A percentile compares a stretch with the other conserved stretches of the same genome.
phyloP scores from a whole-genome alignment of 1,140 invertebrate genomes.

The Drosophila busckii region DNA sequence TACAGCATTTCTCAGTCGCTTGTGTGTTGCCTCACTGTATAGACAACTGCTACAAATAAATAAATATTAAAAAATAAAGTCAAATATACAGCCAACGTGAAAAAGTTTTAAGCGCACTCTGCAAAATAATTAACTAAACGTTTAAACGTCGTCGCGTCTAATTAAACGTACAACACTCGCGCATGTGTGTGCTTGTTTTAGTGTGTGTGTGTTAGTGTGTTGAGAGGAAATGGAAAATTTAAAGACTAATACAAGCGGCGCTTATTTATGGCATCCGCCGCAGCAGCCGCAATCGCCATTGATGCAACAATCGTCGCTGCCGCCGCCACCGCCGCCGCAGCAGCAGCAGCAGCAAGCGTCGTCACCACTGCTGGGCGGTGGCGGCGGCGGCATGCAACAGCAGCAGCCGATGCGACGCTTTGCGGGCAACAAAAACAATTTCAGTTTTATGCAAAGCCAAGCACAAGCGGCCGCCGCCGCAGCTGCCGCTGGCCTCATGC shows the following conservation, averaged over 20 bases:
- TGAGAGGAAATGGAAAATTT: slow-evolving; percentile 47
- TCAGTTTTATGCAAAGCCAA: slow-evolving; percentile 44
- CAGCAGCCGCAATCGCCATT: slow-evolving; percentile 2
- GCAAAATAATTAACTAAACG: too few relatives aligned
- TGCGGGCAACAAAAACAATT: slow-evolving; percentile 52
- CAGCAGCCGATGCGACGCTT: slow-evolving; percentile 42
- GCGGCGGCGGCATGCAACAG: slow-evolving; percentile 11
- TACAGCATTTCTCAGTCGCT: too few relatives aligned
- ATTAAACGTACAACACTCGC: too few relatives aligned
- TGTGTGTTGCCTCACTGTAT: not conserved
- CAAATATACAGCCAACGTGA: slow-evolving; percentile 1
- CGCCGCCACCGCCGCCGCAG: slow-evolving; percentile 6
- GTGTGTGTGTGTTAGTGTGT: not conserved
- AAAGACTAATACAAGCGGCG: slow-evolving; percentile 37
- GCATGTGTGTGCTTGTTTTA: not conserved
- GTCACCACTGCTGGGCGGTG: not conserved
- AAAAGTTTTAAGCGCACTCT: too few relatives aligned
- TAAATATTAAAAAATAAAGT: slow-evolving; percentile 5
- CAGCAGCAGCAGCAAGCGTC: slow-evolving; percentile 8
- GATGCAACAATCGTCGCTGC: slow-evolving; percentile 9
- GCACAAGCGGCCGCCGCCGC: slow-evolving; percentile 8
- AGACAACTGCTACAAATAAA: slow-evolving; percentile 15
- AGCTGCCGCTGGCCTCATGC: slow-evolving; percentile 11
- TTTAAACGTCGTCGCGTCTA: too few relatives aligned
- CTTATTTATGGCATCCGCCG: slow-evolving; percentile 49